Evolutionary conservation across 2,113 vertebrate species (phyloP), one percentile per base, ranked within the genome.

Genomic region (Oreochromis aureus): DNA sequence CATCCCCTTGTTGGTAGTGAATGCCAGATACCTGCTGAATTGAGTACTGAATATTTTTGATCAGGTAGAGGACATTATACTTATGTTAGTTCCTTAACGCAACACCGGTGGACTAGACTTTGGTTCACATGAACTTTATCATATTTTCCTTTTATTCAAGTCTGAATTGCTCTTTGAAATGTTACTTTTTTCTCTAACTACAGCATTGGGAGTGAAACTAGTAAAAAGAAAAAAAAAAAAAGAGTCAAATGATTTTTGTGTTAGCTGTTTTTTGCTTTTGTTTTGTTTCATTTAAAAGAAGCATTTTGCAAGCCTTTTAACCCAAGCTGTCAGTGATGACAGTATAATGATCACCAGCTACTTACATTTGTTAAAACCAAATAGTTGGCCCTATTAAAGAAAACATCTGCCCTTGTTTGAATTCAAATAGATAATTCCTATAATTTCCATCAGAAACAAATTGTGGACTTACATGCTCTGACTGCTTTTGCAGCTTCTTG

Each of bases 401-500:
- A 54, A n/a, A 27, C 48, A 18, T 69, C 10, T 3, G 6, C 53
- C 53, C 8, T 73, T 71, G 3, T 83, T 53, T 63, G 32, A 41
- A 66, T 27, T 58, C 30, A 39, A 83, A 69, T 30, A 7, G 30
- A 81, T 78, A 86, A 87, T 79, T 81, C 6, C 44, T 41, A 30
- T 66, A 22, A 61, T 84, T 83, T 85, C 78, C 6, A 83, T 85
- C 18, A 73, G 36, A 89, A 85, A 71, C 44, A 73, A 79, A 87
- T 85, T 61, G 44, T 36, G 19, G 36, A 83, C 11, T 53, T 79
- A 10, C 69, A 85, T n/a, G 30, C 44, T 54, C 22, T 82, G 63
- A 84, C 27, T 87, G 73, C 79, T 81, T 91, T 46, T 81, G 19
- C 61, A 36, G 61, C 83, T 81, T 92, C 89, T 61, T 93, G 87